Conservation (phyloP, 2,797 vertebrate species). For the Toxotes lorentzi region DNA sequence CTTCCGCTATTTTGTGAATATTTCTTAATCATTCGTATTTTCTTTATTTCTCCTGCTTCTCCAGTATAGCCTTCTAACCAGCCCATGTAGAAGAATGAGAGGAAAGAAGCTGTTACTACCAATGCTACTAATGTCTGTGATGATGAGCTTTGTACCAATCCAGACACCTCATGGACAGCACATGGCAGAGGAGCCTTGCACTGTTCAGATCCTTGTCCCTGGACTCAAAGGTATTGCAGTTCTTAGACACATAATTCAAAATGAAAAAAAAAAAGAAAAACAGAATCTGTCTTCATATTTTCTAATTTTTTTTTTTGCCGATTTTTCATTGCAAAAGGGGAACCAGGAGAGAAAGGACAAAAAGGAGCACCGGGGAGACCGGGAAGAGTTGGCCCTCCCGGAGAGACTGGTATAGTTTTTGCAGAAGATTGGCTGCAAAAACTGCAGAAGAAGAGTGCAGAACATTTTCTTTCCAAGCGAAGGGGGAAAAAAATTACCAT, state of each 20-base stretch:
- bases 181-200: conserved; percentile 92
- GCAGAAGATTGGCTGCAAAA: too few relatives aligned
- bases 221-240: conserved; percentile 93
- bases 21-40: not conserved
- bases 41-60: conserved; percentile 22
- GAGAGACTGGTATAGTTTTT: conserved; percentile 89
- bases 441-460: not conserved
- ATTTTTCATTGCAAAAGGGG: conserved; percentile 83
- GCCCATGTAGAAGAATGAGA: conserved; percentile 86
- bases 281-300: not conserved
- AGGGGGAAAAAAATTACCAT: not conserved
- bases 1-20: not conserved
- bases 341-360: conserved; percentile 93
- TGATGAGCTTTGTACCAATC: conserved; percentile 87
- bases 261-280: not conserved
- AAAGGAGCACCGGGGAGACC: conserved; percentile 95
- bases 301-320: not conserved
- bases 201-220: conserved; percentile 96
- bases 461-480: not conserved
- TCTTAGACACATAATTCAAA: not conserved
- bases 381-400: conserved; percentile 93
- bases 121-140: conserved; percentile 83
- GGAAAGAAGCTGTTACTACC: conserved; percentile 82
- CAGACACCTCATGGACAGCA: conserved; percentile 87
- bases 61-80: conserved; percentile 40